These are phyloP conservation scores for Serranus cabrilla DNA, from an alignment of 2,797 vertebrate species.

Conservation along the genomic window DNA sequence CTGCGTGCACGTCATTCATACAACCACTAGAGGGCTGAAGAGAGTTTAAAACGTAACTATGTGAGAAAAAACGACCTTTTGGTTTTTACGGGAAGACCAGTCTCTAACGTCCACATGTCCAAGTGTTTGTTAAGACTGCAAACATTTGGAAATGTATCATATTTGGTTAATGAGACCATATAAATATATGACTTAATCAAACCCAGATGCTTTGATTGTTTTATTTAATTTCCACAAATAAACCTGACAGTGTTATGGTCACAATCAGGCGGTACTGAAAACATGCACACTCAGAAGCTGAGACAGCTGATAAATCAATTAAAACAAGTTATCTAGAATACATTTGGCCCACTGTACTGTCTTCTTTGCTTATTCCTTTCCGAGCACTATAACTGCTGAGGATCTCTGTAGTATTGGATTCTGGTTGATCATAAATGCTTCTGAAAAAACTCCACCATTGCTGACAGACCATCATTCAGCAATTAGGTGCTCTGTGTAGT, in stretches of 20 bases:
- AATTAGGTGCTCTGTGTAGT: conserved; percentile 42
- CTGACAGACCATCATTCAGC: conserved; percentile 65
- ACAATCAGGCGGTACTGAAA: not conserved
- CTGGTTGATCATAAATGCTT: conserved; percentile 6
- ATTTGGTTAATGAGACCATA: not conserved
- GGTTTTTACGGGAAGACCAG: too few species aligned
- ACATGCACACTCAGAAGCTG: too few species aligned
- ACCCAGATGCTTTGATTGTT: not conserved
- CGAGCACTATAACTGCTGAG: not conserved
- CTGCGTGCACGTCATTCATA: too few species aligned
- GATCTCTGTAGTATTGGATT: not conserved
- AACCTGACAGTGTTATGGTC: not conserved
- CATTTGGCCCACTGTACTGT: too few species aligned
- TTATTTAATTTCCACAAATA: not conserved
- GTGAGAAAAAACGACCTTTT: too few species aligned
- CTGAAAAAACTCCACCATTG: not conserved
- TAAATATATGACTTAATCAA: not conserved
- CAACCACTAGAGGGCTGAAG: too few species aligned
- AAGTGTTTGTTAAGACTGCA: not conserved
- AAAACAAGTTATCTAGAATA: not conserved
- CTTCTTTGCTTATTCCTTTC: not conserved
- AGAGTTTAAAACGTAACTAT: too few species aligned
- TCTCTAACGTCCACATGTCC: too few species aligned
- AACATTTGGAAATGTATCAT: not conserved
- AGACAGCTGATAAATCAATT: not conserved